Conservation (phyloP, 2,888 invertebrate genomes). For the Campoplex capitator region DNA sequence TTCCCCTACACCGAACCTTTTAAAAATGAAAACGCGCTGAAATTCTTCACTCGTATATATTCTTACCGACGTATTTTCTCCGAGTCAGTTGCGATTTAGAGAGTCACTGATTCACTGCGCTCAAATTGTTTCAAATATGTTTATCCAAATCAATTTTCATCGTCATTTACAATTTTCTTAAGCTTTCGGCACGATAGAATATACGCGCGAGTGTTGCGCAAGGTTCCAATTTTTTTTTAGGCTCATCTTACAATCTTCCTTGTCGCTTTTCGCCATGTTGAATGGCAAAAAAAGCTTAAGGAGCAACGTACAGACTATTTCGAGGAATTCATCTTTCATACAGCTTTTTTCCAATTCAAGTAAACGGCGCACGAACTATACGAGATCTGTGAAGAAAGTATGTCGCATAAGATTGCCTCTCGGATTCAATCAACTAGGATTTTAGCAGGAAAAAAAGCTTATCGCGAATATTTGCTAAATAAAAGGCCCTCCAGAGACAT, state of each 20-base stretch:
- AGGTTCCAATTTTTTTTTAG: not conserved
- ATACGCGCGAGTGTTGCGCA: not conserved
- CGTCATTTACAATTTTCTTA: not conserved
- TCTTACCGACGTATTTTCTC: constrained; percentile 14
- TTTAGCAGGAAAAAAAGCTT: constrained; percentile 37
- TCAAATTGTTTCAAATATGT: not conserved
- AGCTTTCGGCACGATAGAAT: not conserved
- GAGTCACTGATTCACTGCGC: not conserved
- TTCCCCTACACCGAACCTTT: constrained; percentile 4
- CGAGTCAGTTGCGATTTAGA: constrained; percentile 7
- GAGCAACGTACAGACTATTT: not conserved
- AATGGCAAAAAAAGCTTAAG: not conserved
- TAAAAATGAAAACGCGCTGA: constrained; percentile 14
- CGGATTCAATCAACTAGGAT: constrained; percentile 51
- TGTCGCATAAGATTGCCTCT: constrained; percentile 24
- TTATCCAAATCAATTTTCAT: not conserved
- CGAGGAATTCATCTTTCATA: not conserved
- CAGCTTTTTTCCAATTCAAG: not conserved
- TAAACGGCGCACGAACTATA: not conserved
- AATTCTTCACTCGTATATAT: constrained; percentile 47
- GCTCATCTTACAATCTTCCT: not conserved
- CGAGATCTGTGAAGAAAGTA: constrained; percentile 4
- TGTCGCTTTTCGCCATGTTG: not conserved
- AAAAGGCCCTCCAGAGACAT: constrained; percentile 38
- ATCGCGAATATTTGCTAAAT: constrained; percentile 36